Evolutionary conservation across 2,888 invertebrate genomes (phyloP).

Genomic region (Sycophila texana): DNA sequence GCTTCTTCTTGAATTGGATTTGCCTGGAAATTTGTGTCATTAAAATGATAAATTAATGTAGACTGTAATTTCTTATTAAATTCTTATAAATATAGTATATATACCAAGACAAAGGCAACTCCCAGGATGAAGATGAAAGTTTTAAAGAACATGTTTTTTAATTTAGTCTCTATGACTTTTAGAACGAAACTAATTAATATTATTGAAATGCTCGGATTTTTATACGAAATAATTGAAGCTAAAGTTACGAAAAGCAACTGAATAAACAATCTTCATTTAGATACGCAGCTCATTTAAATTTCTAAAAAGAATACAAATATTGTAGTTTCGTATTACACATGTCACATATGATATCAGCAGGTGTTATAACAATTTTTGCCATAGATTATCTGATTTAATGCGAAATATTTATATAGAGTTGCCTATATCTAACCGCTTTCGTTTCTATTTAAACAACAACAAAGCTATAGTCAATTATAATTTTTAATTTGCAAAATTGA

Average conservation of each 20-base stretch:
- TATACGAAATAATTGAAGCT: slow-evolving; percentile 12
- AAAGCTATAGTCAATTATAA: too few species aligned
- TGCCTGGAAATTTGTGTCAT: neutral
- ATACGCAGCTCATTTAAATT: too few species aligned
- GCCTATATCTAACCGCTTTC: too few species aligned
- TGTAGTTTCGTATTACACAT: neutral
- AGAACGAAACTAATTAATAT: slow-evolving; percentile 3
- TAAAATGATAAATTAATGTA: too few species aligned
- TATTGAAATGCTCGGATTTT: neutral
- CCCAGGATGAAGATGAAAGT: neutral
- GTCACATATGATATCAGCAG: too few species aligned
- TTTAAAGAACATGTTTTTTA: slow-evolving; percentile 2
- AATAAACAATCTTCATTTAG: slow-evolving; percentile 11
- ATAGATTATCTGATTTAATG: too few species aligned
- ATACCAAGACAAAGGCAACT: slow-evolving; percentile 2
- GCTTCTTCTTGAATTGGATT: neutral
- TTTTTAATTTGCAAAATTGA: too few species aligned
- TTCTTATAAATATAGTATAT: neutral
- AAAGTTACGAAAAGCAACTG: slow-evolving; percentile 21
- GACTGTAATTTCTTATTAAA: neutral
- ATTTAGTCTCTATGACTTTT: neutral
- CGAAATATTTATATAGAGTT: too few species aligned
- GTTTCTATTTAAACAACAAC: too few species aligned
- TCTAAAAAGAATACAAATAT: slow-evolving; percentile 10
- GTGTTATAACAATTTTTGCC: too few species aligned